These are phyloP conservation scores for Pectinophora gossypiella DNA, from an alignment of 1,140 invertebrate genomes.

Conservation along the genomic window DNA sequence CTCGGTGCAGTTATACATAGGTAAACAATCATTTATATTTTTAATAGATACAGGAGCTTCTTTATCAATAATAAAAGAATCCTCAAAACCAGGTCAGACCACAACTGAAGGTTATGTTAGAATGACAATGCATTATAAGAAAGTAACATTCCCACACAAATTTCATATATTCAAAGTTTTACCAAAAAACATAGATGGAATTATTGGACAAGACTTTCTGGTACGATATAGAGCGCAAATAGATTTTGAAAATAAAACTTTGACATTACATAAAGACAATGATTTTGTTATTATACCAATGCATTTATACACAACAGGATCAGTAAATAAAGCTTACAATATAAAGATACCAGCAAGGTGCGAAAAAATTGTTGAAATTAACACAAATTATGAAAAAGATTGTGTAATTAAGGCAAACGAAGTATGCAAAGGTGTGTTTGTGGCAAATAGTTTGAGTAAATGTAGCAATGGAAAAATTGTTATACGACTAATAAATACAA, in stretches of 20 bases:
- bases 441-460: no score
- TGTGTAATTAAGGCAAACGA: no score
- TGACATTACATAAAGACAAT: neutral
- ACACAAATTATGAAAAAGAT: no score
- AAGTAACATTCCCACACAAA: no score
- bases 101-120: neutral
- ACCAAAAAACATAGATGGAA: neutral
- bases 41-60: neutral
- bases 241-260: neutral
- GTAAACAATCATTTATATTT: neutral
- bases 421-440: no score
- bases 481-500: neutral
- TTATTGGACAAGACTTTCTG: constrained; percentile 1
- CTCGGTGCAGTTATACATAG: neutral
- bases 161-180: neutral
- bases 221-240: neutral
- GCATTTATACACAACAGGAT: neutral
- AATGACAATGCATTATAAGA: neutral
- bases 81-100: no score
- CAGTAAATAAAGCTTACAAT: neutral
- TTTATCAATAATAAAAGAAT: neutral
- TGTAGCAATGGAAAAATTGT: no score
- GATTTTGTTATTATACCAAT: neutral
- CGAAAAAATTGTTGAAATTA: no score
- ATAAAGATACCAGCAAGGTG: no score